Evolutionary conservation across 2,797 vertebrate genomes (phyloP).

Genomic region (Holocentrus rufus): DNA sequence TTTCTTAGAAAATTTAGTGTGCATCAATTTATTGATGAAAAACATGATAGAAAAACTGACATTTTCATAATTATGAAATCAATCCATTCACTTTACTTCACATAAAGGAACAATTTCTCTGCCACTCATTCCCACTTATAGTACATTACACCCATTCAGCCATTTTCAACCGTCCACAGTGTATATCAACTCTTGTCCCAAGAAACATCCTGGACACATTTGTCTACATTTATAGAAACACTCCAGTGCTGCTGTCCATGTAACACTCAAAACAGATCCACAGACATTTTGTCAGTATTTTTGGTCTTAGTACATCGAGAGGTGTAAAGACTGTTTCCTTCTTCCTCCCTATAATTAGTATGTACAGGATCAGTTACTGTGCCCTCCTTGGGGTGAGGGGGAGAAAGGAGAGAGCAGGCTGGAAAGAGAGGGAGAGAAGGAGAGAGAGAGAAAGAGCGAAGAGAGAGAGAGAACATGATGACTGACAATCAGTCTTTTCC

Average conservation of each 20-base stretch:
- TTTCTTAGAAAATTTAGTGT: constrained; percentile 31
- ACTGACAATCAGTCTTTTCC: constrained; percentile 36
- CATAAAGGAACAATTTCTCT: not conserved
- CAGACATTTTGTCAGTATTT: constrained; percentile 27
- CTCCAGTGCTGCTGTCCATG: not conserved
- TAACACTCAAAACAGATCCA: constrained; percentile 3
- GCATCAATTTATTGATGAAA: constrained; percentile 58
- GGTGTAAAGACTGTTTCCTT: constrained; percentile 37
- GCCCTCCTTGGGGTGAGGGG: constrained; percentile 39
- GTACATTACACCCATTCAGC: constrained; percentile 8
- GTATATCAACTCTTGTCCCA: constrained; percentile 21
- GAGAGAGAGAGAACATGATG: constrained; percentile 22
- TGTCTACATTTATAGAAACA: constrained; percentile 21
- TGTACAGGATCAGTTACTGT: constrained; percentile 67
- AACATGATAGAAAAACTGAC: constrained; percentile 32
- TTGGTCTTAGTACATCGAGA: constrained; percentile 45
- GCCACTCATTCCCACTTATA: constrained; percentile 11
- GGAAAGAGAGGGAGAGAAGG: constrained; percentile 16
- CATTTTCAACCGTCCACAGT: constrained; percentile 10
- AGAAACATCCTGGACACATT: constrained; percentile 17
- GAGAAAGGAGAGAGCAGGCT: constrained; percentile 16
- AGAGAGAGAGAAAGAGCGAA: constrained; percentile 18
- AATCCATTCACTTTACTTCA: constrained; percentile 20
- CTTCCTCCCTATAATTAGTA: constrained; percentile 60
- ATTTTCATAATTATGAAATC: constrained; percentile 4